Conservation (phyloP, 2,113 vertebrate species). For the Orcinus orca region DNA sequence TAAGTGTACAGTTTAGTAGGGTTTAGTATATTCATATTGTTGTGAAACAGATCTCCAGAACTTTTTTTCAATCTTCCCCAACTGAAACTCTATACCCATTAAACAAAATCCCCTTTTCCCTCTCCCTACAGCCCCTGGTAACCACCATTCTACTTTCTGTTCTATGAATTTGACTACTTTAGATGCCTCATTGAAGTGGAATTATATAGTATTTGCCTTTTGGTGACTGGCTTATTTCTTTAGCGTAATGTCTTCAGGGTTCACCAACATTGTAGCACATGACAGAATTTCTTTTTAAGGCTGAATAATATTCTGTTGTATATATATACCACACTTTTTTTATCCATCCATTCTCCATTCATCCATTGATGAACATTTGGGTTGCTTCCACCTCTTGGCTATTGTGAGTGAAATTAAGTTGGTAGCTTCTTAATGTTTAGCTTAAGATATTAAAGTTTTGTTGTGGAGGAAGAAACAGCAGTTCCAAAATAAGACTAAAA, state of each 20-base stretch:
- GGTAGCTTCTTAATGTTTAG: background rate
- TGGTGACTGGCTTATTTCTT: background rate
- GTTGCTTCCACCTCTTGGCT: too few relatives aligned
- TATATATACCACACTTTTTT: background rate
- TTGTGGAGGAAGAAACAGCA: background rate
- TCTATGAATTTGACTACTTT: background rate
- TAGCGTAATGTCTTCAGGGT: background rate
- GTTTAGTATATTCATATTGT: too few relatives aligned
- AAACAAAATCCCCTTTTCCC: background rate
- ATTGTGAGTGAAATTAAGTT: background rate
- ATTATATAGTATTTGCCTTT: background rate
- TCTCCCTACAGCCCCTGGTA: background rate
- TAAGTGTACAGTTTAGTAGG: too few relatives aligned
- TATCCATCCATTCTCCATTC: too few relatives aligned
- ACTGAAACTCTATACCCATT: background rate
- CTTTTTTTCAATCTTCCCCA: background rate
- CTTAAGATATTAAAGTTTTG: background rate
- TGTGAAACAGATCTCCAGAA: background rate
- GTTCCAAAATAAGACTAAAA: background rate
- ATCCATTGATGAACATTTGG: too few relatives aligned
- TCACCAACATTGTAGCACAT: background rate
- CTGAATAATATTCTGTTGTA: background rate
- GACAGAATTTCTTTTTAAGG: background rate
- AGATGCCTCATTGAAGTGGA: background rate
- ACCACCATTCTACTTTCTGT: background rate